phyloP scores from a whole-genome alignment of 2,797 vertebrate species.

The Meriones psammophilus region DNA sequence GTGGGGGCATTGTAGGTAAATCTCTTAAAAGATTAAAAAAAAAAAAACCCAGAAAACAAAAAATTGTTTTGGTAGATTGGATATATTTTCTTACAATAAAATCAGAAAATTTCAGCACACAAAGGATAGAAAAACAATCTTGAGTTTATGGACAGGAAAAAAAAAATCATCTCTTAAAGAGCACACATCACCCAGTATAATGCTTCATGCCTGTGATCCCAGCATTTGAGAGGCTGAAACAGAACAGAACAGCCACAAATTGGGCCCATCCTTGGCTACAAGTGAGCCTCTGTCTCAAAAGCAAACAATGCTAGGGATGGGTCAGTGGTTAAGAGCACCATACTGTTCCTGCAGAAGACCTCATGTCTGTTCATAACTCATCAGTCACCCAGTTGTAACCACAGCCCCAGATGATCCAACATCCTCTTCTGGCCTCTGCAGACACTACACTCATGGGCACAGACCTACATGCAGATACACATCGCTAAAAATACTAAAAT shows the following conservation, averaged over 20 bases:
- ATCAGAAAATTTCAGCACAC: not conserved
- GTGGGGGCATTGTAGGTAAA: not conserved
- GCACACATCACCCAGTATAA: not conserved
- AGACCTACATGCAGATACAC: not conserved
- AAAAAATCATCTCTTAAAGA: not conserved
- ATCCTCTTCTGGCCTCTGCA: not conserved
- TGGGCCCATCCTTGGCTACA: not conserved
- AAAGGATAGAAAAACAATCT: not conserved
- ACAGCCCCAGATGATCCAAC: not conserved
- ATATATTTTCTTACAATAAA: not conserved
- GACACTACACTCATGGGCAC: not conserved
- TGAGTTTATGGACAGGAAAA: not conserved
- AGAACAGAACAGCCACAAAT: not conserved
- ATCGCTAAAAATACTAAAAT: not conserved
- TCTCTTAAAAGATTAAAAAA: not conserved
- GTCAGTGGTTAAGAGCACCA: not conserved
- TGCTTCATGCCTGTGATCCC: not conserved
- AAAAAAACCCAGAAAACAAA: not conserved
- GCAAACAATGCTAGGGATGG: not conserved
- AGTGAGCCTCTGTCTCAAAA: not conserved
- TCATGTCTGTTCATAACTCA: not conserved
- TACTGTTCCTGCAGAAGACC: not conserved
- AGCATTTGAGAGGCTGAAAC: not conserved
- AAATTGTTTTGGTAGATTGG: not conserved
- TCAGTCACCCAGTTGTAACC: not conserved